Percentiles rank a stretch among this genome's conserved stretches.
Conservation (phyloP, 2,113 vertebrate genomes). For the Aepyceros melampus region DNA sequence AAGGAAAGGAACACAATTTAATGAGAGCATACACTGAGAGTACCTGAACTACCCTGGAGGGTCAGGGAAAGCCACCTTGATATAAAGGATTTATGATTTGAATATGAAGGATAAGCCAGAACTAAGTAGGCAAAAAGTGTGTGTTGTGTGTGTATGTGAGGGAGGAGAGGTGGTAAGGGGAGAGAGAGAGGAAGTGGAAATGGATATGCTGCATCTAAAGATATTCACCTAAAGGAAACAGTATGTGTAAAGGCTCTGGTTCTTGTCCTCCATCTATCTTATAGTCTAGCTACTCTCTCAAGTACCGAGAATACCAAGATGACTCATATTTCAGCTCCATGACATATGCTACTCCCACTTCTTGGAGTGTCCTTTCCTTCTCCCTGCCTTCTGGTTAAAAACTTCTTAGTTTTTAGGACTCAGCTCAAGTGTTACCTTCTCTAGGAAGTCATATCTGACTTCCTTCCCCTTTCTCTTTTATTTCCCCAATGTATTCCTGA, state of each 20-base stretch:
- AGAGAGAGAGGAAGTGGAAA: neutral
- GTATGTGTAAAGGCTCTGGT: neutral
- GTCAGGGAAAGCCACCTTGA: neutral
- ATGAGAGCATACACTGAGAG: neutral
- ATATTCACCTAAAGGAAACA: neutral
- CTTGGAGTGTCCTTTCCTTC: neutral
- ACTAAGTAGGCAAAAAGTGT: neutral
- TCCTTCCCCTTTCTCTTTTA: neutral
- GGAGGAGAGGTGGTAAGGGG: neutral
- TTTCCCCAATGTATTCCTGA: neutral
- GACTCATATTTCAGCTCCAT: neutral
- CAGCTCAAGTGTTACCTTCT: neutral
- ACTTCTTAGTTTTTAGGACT: constrained; percentile 8
- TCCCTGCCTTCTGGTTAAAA: neutral
- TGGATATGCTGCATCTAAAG: neutral
- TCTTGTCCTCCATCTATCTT: neutral
- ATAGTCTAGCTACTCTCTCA: neutral
- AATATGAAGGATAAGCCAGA: neutral
- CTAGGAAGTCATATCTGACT: neutral
- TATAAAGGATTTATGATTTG: neutral
- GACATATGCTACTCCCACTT: neutral
- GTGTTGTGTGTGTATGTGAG: neutral
- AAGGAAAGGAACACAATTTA: constrained; percentile 8
- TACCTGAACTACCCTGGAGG: neutral
- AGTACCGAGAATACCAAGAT: neutral